Evolutionary conservation across 1,140 invertebrate species (phyloP).

Genomic region (Harpegnathos saltator): DNA sequence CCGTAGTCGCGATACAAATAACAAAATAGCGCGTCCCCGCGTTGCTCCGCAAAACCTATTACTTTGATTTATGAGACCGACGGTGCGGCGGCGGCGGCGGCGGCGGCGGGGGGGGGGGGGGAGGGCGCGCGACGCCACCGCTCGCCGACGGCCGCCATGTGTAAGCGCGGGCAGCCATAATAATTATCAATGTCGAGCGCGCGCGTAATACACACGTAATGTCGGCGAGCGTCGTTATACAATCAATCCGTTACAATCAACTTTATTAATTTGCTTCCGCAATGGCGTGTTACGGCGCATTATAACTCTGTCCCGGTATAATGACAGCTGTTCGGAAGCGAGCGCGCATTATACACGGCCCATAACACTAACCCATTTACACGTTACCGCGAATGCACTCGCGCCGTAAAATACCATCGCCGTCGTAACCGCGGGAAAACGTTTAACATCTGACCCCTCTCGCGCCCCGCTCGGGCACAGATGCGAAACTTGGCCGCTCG

Average conservation of each 20-base stretch:
- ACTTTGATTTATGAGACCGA: constrained; percentile 23
- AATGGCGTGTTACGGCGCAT: not conserved
- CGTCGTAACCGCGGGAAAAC: constrained; percentile 2
- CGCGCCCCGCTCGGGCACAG: no score
- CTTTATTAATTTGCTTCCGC: constrained; percentile 2
- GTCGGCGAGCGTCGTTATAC: no score
- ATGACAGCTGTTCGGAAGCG: constrained; percentile 4
- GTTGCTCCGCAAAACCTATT: not conserved
- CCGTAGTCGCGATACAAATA: constrained; percentile 17
- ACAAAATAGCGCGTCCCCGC: not conserved
- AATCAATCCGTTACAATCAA: not conserved
- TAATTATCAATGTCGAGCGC: constrained; percentile 19
- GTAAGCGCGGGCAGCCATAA: constrained; percentile 11
- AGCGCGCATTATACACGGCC: not conserved
- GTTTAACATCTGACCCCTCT: constrained; percentile 6
- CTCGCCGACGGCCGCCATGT: no score
- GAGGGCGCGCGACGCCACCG: no score
- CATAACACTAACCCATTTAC: constrained; percentile 45
- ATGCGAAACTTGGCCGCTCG: not conserved
- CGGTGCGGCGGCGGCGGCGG: not conserved
- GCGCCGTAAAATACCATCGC: constrained; percentile 11
- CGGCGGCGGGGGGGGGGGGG: no score
- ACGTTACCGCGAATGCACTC: not conserved
- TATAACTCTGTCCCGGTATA: constrained; percentile 22
- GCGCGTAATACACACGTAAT: not conserved